Evolutionary conservation across 2,888 invertebrate species (phyloP).

Genomic region (Brenthis hecate): DNA sequence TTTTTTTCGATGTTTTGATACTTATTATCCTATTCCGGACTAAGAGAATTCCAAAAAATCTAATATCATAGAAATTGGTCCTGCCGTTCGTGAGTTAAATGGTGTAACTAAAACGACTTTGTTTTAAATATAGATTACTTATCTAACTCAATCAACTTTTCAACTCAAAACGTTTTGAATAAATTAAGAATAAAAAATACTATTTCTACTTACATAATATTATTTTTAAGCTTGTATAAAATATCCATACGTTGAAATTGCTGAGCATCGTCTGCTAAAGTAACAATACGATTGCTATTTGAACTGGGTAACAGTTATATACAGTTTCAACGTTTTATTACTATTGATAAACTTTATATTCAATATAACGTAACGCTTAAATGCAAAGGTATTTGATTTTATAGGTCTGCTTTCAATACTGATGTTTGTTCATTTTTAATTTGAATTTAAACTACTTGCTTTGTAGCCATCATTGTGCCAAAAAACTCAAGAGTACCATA

Average conservation of each 20-base stretch:
- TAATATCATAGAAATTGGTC: too few species aligned
- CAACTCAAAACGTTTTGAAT: too few species aligned
- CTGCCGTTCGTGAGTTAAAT: too few species aligned
- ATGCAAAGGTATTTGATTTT: constrained; percentile 14
- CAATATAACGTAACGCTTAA: constrained; percentile 21
- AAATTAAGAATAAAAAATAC: too few species aligned
- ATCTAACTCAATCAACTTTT: too few species aligned
- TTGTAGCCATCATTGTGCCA: too few species aligned
- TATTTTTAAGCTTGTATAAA: constrained; percentile 3
- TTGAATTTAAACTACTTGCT: neutral
- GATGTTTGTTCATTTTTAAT: constrained; percentile 4
- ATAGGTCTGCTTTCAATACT: constrained; percentile 6
- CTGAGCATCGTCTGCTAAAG: constrained; percentile 16
- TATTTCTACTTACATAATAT: constrained; percentile 9
- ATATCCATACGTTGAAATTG: constrained; percentile 2
- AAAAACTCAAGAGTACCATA: too few species aligned
- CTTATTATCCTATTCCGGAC: too few species aligned
- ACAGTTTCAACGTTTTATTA: constrained; percentile 14
- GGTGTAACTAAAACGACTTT: too few species aligned
- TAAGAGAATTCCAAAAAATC: too few species aligned
- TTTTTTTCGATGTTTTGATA: too few species aligned
- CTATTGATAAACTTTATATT: constrained; percentile 22
- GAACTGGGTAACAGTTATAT: constrained; percentile 2
- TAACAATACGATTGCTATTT: neutral
- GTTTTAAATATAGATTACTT: too few species aligned